Evolutionary conservation across 1,140 invertebrate genomes (phyloP).

Genomic region (Drosophila pruinosa): DNA sequence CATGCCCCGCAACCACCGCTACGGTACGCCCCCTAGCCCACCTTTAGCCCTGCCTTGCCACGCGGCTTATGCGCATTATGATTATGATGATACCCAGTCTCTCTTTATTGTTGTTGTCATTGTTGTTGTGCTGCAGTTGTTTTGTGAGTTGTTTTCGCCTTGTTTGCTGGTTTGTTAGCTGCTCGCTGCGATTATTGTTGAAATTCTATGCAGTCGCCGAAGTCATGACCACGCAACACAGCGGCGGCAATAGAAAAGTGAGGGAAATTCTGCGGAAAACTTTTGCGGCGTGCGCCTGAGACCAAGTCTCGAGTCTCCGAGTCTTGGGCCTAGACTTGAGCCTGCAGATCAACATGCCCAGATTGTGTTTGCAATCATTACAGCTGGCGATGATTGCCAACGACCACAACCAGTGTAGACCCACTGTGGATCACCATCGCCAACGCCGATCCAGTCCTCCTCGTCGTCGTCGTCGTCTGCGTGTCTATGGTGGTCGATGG

Average conservation of each 20-base stretch:
- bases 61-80: constrained; percentile 77
- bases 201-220: constrained; percentile 72
- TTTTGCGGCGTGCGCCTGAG: constrained; percentile 49
- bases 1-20: neutral
- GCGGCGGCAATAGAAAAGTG: constrained; percentile 47
- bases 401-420: constrained; percentile 55
- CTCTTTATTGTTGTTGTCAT: constrained; percentile 13
- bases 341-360: constrained; percentile 73
- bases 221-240: constrained; percentile 65
- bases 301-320: constrained; percentile 6
- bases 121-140: constrained; percentile 47
- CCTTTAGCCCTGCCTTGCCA: constrained; percentile 21
- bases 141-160: constrained; percentile 72
- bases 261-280: constrained; percentile 73
- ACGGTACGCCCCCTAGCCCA: neutral
- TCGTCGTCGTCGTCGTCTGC: neutral
- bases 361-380: constrained; percentile 82
- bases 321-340: constrained; percentile 12
- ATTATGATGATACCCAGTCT: constrained; percentile 71
- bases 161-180: constrained; percentile 80
- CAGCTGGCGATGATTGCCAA: constrained; percentile 60
- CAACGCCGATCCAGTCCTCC: constrained; percentile 14
- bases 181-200: constrained; percentile 73
- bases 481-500: constrained; percentile 8
- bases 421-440: constrained; percentile 61